phyloP scores from a whole-genome alignment of 2,888 invertebrate species.

The Eristalinus sepulchralis region DNA sequence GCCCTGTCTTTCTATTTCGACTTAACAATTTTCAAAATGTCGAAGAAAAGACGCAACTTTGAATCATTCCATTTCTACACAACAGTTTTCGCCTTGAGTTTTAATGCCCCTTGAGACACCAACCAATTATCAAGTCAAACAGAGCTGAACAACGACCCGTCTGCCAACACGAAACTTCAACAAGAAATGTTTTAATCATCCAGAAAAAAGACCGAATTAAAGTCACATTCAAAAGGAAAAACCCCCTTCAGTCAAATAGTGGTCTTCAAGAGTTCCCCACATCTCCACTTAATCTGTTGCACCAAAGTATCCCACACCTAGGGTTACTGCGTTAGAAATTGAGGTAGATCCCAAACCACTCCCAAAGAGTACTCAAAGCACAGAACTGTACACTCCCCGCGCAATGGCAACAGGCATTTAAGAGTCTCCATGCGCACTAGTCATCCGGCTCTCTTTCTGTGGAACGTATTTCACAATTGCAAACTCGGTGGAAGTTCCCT shows the following conservation, averaged over 20 bases:
- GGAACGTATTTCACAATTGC: slow-evolving; percentile 32
- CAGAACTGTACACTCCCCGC: neutral
- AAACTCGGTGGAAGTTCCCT: neutral
- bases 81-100: too few relatives aligned
- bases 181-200: neutral
- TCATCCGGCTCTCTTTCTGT: slow-evolving; percentile 11
- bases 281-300: neutral
- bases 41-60: too few relatives aligned
- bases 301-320: neutral
- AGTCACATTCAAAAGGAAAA: neutral
- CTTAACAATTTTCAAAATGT: too few relatives aligned
- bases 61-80: too few relatives aligned
- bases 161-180: too few relatives aligned
- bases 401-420: neutral
- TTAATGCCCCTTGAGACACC: too few relatives aligned
- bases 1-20: too few relatives aligned
- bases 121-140: too few relatives aligned
- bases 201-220: neutral
- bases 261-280: neutral
- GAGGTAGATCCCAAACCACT: neutral
- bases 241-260: neutral
- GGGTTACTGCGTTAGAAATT: neutral
- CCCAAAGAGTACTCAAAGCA: neutral
- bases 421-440: neutral
- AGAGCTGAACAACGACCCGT: too few relatives aligned